Percentiles rank a stretch among this genome's conserved stretches.
These are phyloP conservation scores for Lasius platythorax DNA, from an alignment of 2,888 invertebrate genomes.

Conservation along the genomic window DNA sequence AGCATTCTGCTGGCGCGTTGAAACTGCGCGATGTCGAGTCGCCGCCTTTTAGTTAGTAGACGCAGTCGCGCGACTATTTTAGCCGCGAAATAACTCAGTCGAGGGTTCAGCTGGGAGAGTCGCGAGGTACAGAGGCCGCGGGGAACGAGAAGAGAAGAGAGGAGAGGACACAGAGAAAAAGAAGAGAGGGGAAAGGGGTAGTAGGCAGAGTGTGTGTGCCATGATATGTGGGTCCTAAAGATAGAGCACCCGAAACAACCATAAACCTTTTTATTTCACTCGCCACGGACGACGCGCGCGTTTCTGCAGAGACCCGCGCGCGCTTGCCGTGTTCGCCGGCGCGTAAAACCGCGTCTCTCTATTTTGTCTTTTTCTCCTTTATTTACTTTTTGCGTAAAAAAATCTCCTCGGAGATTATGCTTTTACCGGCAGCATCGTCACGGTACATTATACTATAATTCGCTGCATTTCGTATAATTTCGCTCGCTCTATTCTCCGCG, in stretches of 20 bases:
- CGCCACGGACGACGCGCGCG: constrained; percentile 53
- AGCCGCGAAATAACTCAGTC: constrained; percentile 84
- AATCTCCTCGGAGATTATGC: constrained; percentile 56
- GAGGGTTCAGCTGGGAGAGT: constrained; percentile 73
- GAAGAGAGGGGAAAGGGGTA: constrained; percentile 55
- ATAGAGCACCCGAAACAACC: constrained; percentile 82
- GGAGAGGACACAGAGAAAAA: constrained; percentile 23
- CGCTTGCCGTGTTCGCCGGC: constrained; percentile 36
- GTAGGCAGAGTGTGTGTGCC: constrained; percentile 71
- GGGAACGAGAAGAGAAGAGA: constrained; percentile 32
- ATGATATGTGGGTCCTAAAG: constrained; percentile 82
- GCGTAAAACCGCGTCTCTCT: constrained; percentile 21
- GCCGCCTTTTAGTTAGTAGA: constrained; percentile 71
- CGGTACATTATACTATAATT: constrained; percentile 51
- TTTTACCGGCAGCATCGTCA: constrained; percentile 10
- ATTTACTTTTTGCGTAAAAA: constrained; percentile 48
- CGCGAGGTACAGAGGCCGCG: constrained; percentile 60
- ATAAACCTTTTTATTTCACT: constrained; percentile 79
- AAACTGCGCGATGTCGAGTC: constrained; percentile 66
- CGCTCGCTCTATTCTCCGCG: not conserved
- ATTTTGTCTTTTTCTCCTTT: not conserved
- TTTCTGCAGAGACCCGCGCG: constrained; percentile 46
- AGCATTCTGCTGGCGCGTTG: constrained; percentile 64
- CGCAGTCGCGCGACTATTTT: constrained; percentile 82
- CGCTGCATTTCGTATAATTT: constrained; percentile 42